Base-by-base conservation (phyloP, 2,113 vertebrate genomes). In the Rhineura floridana region DNA sequence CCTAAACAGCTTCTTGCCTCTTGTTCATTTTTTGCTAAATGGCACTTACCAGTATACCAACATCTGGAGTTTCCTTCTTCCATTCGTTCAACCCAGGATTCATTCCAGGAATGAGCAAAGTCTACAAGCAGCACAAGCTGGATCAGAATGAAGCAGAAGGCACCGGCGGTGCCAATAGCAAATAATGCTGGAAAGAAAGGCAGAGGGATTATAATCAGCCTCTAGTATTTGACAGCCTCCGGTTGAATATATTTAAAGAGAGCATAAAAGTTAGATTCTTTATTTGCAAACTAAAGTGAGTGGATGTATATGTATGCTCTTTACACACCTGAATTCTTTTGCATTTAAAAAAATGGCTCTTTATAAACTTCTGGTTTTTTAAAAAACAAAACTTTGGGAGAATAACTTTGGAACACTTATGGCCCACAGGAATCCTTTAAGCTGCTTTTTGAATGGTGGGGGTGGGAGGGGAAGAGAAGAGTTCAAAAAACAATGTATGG, bases 71-170 rank as follows among this genome's bases (percentile, higher is more conserved):
- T 98, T 75, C 97, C 97, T 12, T 96, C 98, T 70, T 99, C 98
- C 98, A 97, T 98, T 77, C 87, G 97, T 4, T 97, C 96, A 75
- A 98, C 93, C 97, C 98, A 99, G 44, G 90, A 96, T 93, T 99
- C 98, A 73, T 98, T 99, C 97, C 95, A 97, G 59, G 98, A 98
- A 93, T 99, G 98, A 91, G 98, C 98, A 82, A 98, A 96, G 93
- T 99, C 98, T 72, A 99, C 96, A 73, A 99, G 96, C n/a, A 99
- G 95, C 83, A 99, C 95, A 92, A 99, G 72, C 93, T 99, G 99
- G 94, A 99, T 99, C 42, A 98, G 87, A 91, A 99, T 99, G 95
- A 99, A 99, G 65, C 88, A 90, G 88, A 95, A 95, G 0, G 98
- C 98, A 87, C 98, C 98, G 6, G 0, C 25, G 25, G 93, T 90